These are phyloP conservation scores for Tiaroga cobitis DNA, from an alignment of 2,797 vertebrate species.

Conservation along the genomic window DNA sequence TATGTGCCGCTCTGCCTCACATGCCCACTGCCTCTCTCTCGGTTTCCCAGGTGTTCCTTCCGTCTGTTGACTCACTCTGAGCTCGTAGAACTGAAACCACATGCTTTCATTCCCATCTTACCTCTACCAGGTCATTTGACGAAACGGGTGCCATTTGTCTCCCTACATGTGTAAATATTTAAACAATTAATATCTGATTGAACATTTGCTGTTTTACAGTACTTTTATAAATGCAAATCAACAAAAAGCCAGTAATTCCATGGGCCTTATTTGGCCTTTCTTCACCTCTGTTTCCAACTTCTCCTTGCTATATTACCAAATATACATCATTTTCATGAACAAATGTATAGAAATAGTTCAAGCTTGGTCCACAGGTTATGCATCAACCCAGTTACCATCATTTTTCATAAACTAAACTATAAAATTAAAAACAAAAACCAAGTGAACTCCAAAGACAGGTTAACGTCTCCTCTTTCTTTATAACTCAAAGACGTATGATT, in stretches of 20 bases:
- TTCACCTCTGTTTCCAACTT: not conserved
- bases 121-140: slow-evolving; percentile 59
- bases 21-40: slow-evolving; percentile 3
- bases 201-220: not conserved
- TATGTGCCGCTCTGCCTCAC: slow-evolving; percentile 46
- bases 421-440: not conserved
- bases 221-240: not conserved
- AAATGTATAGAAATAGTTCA: not conserved
- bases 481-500: not conserved
- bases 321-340: not conserved
- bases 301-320: not conserved
- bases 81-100: slow-evolving; percentile 59
- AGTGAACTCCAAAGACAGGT: not conserved
- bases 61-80: slow-evolving; percentile 65
- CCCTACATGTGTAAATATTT: not conserved
- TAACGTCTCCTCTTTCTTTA: not conserved
- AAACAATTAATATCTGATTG: not conserved
- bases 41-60: slow-evolving; percentile 60
- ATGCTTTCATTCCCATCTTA: slow-evolving; percentile 52
- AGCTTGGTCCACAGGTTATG: too few relatives aligned
- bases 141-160: not conserved
- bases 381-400: not conserved
- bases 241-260: not conserved
- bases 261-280: too few relatives aligned
- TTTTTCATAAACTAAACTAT: not conserved